phyloP scores from a whole-genome alignment of 2,113 vertebrate genomes.

The Psittacus erithacus region DNA sequence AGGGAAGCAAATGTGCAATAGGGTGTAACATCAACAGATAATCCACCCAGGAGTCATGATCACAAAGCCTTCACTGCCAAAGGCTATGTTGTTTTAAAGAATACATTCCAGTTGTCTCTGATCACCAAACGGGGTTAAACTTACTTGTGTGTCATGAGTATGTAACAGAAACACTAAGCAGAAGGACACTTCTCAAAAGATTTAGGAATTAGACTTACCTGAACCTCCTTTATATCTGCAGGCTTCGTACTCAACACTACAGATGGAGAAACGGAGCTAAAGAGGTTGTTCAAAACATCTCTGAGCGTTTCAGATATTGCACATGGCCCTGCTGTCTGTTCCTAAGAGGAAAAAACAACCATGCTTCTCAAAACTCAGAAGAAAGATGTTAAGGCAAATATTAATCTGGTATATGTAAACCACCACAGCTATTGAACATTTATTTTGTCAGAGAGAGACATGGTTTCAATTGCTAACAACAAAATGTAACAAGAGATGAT shows the following conservation, averaged over 20 bases:
- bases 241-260: constrained; percentile 83
- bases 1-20: background rate
- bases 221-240: constrained; percentile 74
- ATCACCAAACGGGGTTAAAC: background rate
- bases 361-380: background rate
- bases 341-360: constrained; percentile 52
- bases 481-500: background rate
- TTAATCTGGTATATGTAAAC: background rate
- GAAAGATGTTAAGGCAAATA: background rate
- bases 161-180: background rate
- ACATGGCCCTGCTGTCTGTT: constrained; percentile 49
- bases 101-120: background rate
- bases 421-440: background rate
- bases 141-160: background rate
- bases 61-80: background rate
- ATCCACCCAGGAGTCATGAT: background rate
- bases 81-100: background rate
- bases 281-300: constrained; percentile 79
- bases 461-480: background rate
- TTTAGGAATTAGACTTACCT: constrained; percentile 72
- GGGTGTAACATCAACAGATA: background rate
- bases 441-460: background rate
- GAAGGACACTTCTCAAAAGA: background rate
- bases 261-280: constrained; percentile 79
- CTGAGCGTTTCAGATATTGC: constrained; percentile 66